Conservation (phyloP, 2,113 vertebrate genomes). For the Procavia capensis region DNA sequence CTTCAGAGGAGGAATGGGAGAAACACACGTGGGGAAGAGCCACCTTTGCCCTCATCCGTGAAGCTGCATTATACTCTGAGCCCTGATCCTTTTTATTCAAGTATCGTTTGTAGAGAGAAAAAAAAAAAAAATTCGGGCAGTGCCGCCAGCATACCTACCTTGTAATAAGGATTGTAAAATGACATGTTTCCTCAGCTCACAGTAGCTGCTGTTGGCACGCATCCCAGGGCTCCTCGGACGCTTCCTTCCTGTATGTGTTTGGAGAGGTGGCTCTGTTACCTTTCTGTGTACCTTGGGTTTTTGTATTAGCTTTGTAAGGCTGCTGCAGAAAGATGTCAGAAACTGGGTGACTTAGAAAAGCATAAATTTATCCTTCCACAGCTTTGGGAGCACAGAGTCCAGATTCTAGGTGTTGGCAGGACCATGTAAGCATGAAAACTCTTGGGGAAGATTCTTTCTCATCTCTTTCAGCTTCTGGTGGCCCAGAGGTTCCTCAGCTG, state of each 20-base stretch:
- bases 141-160: not conserved
- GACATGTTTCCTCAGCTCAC: not conserved
- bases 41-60: rapidly evolving
- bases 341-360: not conserved
- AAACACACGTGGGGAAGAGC: rapidly evolving
- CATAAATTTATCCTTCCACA: not conserved
- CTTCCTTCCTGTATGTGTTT: not conserved
- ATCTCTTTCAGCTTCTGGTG: not conserved
- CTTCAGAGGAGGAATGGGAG: no score
- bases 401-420: not conserved
- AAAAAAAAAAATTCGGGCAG: no score
- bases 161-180: not conserved
- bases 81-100: not conserved
- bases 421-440: not conserved
- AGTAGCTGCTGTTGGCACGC: no score
- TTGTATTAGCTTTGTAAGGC: not conserved
- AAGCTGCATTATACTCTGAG: not conserved
- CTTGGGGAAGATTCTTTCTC: not conserved
- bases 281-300: not conserved
- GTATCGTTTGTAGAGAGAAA: not conserved
- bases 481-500: not conserved
- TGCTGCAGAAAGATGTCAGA: not conserved
- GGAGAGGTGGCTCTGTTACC: not conserved
- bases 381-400: not conserved
- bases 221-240: not conserved